phyloP scores from a whole-genome alignment of 2,797 vertebrate genomes.

The Acrocephalus scirpaceus region DNA sequence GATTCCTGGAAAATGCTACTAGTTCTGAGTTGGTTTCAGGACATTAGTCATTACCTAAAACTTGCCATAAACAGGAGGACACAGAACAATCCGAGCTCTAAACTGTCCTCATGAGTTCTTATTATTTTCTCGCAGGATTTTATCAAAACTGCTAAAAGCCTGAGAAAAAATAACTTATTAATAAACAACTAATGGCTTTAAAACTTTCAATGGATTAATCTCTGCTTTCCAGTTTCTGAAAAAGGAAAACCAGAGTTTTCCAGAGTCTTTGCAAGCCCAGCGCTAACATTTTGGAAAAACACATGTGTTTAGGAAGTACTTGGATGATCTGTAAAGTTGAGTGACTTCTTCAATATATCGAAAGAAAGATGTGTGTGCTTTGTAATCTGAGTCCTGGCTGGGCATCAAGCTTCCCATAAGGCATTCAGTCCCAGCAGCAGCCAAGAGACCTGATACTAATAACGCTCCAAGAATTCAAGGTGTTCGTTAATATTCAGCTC shows the following conservation, averaged over 20 bases:
- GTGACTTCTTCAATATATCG: not conserved
- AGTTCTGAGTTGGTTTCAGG: not conserved
- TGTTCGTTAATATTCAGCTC: slow-evolving; percentile 54
- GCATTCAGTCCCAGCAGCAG: slow-evolving; percentile 8
- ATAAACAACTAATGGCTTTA: not conserved
- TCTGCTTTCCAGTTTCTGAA: not conserved
- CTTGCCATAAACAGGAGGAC: not conserved
- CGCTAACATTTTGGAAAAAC: not conserved
- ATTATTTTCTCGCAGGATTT: not conserved
- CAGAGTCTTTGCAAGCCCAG: not conserved
- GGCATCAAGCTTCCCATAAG: slow-evolving; percentile 31
- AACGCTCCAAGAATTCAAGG: slow-evolving; percentile 46
- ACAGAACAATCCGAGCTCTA: not conserved
- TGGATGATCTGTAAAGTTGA: not conserved
- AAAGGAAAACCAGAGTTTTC: not conserved
- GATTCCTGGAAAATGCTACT: not conserved
- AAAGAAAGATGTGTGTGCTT: slow-evolving; percentile 1
- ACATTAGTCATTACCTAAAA: not conserved
- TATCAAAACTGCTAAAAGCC: not conserved
- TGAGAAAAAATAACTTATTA: not conserved
- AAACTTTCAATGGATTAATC: not conserved
- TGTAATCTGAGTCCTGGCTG: slow-evolving; percentile 46
- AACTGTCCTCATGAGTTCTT: not conserved
- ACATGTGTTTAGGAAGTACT: slow-evolving; percentile 6
- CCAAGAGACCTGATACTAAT: slow-evolving; percentile 48